Evolutionary conservation across 2,113 vertebrate genomes (phyloP).

Genomic region (Corydoras maculifer): DNA sequence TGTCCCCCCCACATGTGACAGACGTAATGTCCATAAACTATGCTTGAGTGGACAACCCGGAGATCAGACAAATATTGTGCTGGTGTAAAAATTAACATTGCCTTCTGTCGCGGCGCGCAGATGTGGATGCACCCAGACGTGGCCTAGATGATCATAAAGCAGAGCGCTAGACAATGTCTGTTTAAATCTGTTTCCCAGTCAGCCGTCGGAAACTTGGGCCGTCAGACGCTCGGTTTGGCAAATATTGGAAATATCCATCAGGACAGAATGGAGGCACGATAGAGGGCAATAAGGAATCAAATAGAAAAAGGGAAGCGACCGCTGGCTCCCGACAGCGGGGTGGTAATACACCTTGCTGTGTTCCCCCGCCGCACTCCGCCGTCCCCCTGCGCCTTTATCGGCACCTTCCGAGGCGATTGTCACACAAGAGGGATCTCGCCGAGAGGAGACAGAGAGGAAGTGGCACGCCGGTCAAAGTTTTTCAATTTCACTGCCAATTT

Average conservation of each 20-base stretch:
- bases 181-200: constrained; percentile 38
- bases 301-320: constrained; percentile 21
- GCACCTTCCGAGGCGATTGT: constrained; percentile 50
- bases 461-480: constrained; percentile 70
- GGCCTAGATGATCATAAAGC: constrained; percentile 32
- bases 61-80: constrained; percentile 48
- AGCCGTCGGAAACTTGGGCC: constrained; percentile 31
- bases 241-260: constrained; percentile 37
- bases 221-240: constrained; percentile 32
- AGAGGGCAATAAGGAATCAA: constrained; percentile 34
- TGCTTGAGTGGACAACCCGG: constrained; percentile 36
- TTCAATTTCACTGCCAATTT: constrained; percentile 81
- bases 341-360: constrained; percentile 41
- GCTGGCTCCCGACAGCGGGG: constrained; percentile 41
- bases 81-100: constrained; percentile 41
- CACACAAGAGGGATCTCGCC: constrained; percentile 50
- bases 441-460: constrained; percentile 37
- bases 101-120: not conserved
- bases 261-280: constrained; percentile 26
- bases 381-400: constrained; percentile 47
- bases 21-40: constrained; percentile 44
- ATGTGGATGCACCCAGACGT: constrained; percentile 12
- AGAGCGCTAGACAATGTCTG: constrained; percentile 31
- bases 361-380: constrained; percentile 12
- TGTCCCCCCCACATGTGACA: constrained; percentile 48